These are phyloP conservation scores for Ciconia maguari DNA, from an alignment of 2,113 vertebrate genomes.

Conservation along the genomic window DNA sequence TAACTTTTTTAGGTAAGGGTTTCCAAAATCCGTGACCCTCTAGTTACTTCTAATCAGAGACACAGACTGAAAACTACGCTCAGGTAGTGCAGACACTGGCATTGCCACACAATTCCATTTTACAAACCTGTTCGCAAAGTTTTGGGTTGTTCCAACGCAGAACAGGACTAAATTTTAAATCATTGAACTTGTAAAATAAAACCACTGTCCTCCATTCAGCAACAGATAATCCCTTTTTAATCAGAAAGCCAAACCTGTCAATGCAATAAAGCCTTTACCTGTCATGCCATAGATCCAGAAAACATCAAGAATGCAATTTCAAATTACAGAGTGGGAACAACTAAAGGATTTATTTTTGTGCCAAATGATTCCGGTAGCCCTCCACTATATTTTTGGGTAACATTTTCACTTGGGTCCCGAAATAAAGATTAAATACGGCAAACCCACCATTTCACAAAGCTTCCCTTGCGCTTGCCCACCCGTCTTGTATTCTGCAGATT, in stretches of 20 bases:
- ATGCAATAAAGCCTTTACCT: not conserved
- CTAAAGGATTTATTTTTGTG: not conserved
- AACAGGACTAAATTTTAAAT: not conserved
- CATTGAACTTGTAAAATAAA: not conserved
- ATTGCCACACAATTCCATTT: not conserved
- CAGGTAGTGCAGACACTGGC: not conserved
- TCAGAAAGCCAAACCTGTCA: not conserved
- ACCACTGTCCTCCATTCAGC: not conserved
- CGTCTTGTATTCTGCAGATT: not conserved
- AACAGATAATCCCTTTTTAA: not conserved
- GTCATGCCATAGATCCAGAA: not conserved
- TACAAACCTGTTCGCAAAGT: not conserved
- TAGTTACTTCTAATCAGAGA: not conserved
- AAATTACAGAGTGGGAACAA: not conserved
- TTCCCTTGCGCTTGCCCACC: not conserved
- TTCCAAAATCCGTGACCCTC: not conserved
- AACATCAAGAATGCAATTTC: not conserved
- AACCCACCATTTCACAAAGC: not conserved
- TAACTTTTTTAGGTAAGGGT: not conserved
- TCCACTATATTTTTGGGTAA: not conserved
- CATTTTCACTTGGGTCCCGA: not conserved
- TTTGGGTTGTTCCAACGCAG: not conserved
- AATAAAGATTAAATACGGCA: not conserved
- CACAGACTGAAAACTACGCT: not conserved
- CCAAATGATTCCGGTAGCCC: not conserved